Conservation (phyloP, 2,797 vertebrate genomes). For the Pangasius mekongensis region DNA sequence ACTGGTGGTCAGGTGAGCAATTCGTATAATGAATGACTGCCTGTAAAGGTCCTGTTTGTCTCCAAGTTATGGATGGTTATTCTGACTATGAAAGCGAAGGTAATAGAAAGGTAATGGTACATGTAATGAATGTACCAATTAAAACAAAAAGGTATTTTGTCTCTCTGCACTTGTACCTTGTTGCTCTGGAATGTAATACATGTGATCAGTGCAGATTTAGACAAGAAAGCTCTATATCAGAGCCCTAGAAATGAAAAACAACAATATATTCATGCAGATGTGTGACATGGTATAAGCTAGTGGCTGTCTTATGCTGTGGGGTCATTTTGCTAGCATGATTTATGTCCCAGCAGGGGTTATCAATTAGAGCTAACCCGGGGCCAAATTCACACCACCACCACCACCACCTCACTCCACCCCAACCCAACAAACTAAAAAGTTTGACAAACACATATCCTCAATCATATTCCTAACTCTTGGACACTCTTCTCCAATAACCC, state of each 20-base stretch:
- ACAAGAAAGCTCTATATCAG: too few species aligned
- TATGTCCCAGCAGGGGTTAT: not conserved
- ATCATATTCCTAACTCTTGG: not conserved
- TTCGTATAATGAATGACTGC: not conserved
- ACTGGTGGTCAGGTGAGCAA: not conserved
- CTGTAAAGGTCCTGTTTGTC: not conserved
- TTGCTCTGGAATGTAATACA: not conserved
- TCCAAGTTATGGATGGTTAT: not conserved
- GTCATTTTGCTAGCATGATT: not conserved
- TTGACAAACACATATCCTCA: not conserved
- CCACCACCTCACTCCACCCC: not conserved
- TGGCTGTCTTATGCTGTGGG: not conserved
- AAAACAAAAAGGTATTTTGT: not conserved
- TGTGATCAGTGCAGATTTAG: not conserved
- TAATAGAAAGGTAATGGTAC: not conserved
- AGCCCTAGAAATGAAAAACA: not conserved
- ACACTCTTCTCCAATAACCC: not conserved
- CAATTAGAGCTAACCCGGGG: not conserved
- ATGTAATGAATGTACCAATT: constrained; percentile 8
- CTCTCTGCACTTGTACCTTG: not conserved
- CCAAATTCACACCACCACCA: not conserved
- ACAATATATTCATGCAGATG: not conserved
- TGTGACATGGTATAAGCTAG: not conserved
- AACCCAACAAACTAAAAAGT: not conserved
- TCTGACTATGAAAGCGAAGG: not conserved